Base-by-base conservation (phyloP, 1,140 invertebrate genomes). In the Eurosta solidaginis region DNA sequence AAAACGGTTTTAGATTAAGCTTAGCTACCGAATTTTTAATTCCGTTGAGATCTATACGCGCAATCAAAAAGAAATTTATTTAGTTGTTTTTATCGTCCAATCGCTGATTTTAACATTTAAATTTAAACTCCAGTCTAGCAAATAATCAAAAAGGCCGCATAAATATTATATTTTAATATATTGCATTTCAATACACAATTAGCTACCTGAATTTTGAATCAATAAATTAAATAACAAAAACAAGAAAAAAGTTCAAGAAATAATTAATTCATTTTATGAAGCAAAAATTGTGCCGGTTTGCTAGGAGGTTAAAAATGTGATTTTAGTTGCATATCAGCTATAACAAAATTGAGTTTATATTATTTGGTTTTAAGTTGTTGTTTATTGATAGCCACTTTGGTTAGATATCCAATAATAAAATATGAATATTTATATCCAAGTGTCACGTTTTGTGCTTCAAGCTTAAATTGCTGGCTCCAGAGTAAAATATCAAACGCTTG, bases 171-270 rank as follows among this genome's bases (percentile, higher is more conserved):
- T 33, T 29, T 68, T 68, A 68, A 40, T 68, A 68, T 36, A 68
- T 68, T 68, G 29, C 40, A 68, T 68, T 68, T 68, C 59, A 68
- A 68, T 68, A 68, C n/a, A n/a, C 59, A 68, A 68, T 68, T 68
- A 68, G 59, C 59, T 68, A 68, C 59, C 59, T 68, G 59, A 68
- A 40, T 68, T 68, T 68, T n/a, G 36, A 40, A 68, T 68, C 29
- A 68, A 59, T 27, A 59, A 59, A 17, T 40, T 40, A 4, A 68
- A 68, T 5, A 68, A 68, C 17, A 52, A 25, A 6, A 52, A 52
- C 50, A 52, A 52, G 0, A 27, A 6, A 22, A 27, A 27, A 52
- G 3, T 50, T 50, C 3, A 59, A 59, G 36, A 59, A 3, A 33
- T n/a, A 12, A 63, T 7, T 2, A 63, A 63, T n/a, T n/a, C 27